These are phyloP conservation scores for Heliconius hewitsoni DNA, from an alignment of 1,140 invertebrate genomes.

Conservation along the genomic window DNA sequence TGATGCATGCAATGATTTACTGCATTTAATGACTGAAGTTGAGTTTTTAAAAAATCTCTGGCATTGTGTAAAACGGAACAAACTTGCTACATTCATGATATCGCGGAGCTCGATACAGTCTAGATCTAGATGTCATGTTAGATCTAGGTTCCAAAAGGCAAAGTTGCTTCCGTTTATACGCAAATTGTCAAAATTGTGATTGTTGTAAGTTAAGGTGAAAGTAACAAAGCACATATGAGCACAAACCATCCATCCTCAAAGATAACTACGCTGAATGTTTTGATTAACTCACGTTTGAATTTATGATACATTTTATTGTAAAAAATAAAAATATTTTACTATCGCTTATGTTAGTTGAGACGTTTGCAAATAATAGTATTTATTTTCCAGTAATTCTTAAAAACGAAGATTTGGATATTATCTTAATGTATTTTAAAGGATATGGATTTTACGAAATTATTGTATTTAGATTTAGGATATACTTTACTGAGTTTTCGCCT, in stretches of 20 bases:
- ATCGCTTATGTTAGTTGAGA: conserved; percentile 79
- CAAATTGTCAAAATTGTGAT: conserved; percentile 69
- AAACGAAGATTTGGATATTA: conserved; percentile 63
- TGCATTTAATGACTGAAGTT: conserved; percentile 74
- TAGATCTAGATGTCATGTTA: too few species aligned
- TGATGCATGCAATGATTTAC: conserved; percentile 72
- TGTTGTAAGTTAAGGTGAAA: conserved; percentile 74
- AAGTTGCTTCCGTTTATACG: conserved; percentile 49
- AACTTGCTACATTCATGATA: not conserved
- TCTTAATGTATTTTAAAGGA: conserved; percentile 71
- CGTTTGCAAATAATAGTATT: conserved; percentile 79
- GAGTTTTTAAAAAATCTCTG: conserved; percentile 64
- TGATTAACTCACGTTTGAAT: conserved; percentile 79
- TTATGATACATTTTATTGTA: conserved; percentile 81
- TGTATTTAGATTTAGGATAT: conserved; percentile 64
- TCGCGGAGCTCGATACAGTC: not conserved
- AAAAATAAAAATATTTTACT: conserved; percentile 77
- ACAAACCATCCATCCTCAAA: conserved; percentile 80
- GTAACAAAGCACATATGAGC: conserved; percentile 76
- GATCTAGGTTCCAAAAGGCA: not conserved
- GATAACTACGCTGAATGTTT: conserved; percentile 76
- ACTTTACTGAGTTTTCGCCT: conserved; percentile 59
- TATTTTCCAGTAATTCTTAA: conserved; percentile 76
- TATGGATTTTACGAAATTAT: conserved; percentile 71
- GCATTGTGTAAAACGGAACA: conserved; percentile 45